A percentile compares a stretch with the other conserved stretches of the same genome.
Evolutionary conservation across 2,888 invertebrate genomes (phyloP).

Genomic region (Corbicula japonica): DNA sequence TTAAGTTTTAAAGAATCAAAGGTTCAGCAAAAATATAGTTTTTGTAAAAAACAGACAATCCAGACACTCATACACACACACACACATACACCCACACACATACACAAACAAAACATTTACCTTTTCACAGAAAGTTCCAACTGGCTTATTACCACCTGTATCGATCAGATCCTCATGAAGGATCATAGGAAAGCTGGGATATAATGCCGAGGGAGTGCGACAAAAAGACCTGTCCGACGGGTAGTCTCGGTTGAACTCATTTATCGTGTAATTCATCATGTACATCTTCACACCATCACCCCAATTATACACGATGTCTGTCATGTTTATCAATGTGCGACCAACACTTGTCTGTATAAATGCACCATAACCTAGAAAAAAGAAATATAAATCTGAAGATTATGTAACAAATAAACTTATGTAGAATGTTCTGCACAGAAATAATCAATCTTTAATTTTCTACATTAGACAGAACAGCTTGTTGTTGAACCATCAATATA

Average conservation of each 20-base stretch:
- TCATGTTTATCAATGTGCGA: conserved; percentile 81
- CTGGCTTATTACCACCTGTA: conserved; percentile 68
- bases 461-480: too few species aligned
- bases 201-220: conserved; percentile 57
- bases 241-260: conserved; percentile 77
- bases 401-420: not conserved
- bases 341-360: conserved; percentile 84
- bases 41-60: too few species aligned
- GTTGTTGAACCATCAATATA: too few species aligned
- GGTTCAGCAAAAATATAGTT: too few species aligned
- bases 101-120: conserved; percentile 19
- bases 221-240: conserved; percentile 79
- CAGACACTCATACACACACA: too few species aligned
- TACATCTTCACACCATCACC: conserved; percentile 86
- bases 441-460: not conserved
- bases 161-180: conserved; percentile 74
- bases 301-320: conserved; percentile 82
- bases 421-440: not conserved
- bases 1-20: too few species aligned
- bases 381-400: not conserved
- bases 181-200: conserved; percentile 71
- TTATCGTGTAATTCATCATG: conserved; percentile 79
- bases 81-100: not conserved
- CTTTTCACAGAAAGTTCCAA: conserved; percentile 39
- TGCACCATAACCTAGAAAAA: conserved; percentile 84